Conservation (phyloP, 1,140 invertebrate genomes). For the Aphelenchoides fujianensis region DNA sequence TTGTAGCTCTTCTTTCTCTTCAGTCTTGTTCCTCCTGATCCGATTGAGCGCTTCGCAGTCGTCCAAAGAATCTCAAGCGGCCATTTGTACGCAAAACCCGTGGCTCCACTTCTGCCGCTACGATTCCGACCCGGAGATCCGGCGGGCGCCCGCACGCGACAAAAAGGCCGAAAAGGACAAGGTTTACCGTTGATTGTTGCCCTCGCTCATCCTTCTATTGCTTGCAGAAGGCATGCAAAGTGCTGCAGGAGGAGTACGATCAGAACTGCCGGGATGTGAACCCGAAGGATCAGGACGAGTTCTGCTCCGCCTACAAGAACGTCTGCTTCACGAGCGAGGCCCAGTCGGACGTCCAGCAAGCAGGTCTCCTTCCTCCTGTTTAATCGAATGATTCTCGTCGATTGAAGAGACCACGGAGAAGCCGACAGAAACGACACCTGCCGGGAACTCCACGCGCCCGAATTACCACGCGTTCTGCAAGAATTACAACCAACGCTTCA, state of each 20-base stretch:
- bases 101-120: neutral
- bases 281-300: slow-evolving; percentile 34
- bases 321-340: slow-evolving; percentile 36
- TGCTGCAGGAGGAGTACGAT: neutral
- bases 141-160: neutral
- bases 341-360: too few relatives aligned
- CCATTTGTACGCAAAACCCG: too few relatives aligned
- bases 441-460: slow-evolving; percentile 5
- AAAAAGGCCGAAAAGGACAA: neutral
- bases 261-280: slow-evolving; percentile 7
- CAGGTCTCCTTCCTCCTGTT: too few relatives aligned
- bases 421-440: slow-evolving; percentile 3
- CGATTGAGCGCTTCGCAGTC: too few relatives aligned
- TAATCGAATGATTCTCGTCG: neutral
- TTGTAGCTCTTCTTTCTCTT: too few relatives aligned
- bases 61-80: too few relatives aligned
- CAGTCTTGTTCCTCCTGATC: too few relatives aligned
- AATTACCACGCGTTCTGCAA: slow-evolving; percentile 50
- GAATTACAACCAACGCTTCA: slow-evolving; percentile 55
- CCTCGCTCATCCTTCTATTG: slow-evolving; percentile 6
- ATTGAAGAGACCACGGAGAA: slow-evolving; percentile 14
- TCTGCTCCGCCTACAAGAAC: slow-evolving; percentile 50
- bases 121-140: neutral
- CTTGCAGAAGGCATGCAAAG: slow-evolving; percentile 10
- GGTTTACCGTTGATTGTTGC: neutral